A percentile compares a stretch with the other conserved stretches of the same genome.
phyloP scores from a whole-genome alignment of 2,888 invertebrate species.

The Tipula helvola region DNA sequence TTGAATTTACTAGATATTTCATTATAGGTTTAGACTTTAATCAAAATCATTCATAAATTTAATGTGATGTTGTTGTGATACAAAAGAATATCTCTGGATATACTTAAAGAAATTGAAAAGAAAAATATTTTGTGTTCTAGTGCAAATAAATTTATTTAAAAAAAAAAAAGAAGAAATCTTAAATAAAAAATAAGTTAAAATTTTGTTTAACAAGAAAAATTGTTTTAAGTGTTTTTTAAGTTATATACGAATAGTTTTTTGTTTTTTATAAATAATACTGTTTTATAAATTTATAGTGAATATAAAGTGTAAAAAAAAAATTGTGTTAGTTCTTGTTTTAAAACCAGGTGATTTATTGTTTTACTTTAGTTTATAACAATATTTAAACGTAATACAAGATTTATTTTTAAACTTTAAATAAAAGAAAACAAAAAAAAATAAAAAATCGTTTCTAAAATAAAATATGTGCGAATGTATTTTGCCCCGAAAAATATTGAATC shows the following conservation, averaged over 20 bases:
- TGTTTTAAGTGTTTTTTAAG: background rate
- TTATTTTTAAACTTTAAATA: background rate
- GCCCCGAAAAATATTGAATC: background rate
- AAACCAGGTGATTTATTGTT: background rate
- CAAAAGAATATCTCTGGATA: background rate
- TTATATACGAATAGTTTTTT: background rate
- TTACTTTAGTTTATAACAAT: background rate
- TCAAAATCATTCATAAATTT: background rate
- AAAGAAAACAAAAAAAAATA: background rate
- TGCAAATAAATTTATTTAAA: background rate
- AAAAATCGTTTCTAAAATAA: background rate
- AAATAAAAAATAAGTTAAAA: background rate
- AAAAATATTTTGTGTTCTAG: background rate
- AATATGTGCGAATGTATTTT: background rate
- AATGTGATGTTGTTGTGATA: background rate
- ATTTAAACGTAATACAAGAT: background rate
- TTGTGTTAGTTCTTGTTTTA: background rate
- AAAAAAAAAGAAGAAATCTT: background rate
- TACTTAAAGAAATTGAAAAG: background rate
- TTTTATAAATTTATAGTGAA: background rate
- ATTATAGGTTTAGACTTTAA: background rate
- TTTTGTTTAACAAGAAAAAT: background rate
- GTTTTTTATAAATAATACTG: background rate
- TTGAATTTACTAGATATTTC: background rate
- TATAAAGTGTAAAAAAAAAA: background rate